Conservation (phyloP, 2,888 invertebrate species). For the Spilarctia lutea region DNA sequence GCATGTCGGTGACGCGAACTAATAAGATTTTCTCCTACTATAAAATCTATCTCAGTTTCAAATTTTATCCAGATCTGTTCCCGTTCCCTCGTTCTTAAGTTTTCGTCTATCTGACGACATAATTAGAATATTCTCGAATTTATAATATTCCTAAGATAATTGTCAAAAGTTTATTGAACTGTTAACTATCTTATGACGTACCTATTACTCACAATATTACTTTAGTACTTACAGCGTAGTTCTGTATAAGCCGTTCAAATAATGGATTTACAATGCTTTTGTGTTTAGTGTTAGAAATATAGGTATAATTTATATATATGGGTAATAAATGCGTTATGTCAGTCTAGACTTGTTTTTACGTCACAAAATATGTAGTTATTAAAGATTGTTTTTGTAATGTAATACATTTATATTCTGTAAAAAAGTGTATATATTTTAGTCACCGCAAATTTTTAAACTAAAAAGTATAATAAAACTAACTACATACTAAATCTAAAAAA, state of each 20-base stretch:
- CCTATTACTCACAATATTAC: neutral
- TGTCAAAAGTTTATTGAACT: neutral
- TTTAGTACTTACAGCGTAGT: neutral
- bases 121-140: neutral
- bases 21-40: too few species aligned
- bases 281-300: neutral
- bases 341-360: neutral
- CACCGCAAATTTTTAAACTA: too few species aligned
- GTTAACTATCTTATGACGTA: neutral
- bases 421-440: neutral
- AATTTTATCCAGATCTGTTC: too few species aligned
- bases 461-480: too few species aligned
- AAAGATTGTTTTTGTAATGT: neutral
- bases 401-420: neutral
- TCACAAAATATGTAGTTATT: neutral
- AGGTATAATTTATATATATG: too few species aligned
- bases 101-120: too few species aligned
- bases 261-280: neutral
- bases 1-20: too few species aligned
- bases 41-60: too few species aligned
- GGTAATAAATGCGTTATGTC: conserved; percentile 6
- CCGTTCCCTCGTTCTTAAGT: too few species aligned
- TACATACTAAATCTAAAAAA: neutral
- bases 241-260: neutral
- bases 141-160: neutral